Base-by-base conservation (phyloP, 2,113 vertebrate genomes). In the Pycnonotus jocosus region DNA sequence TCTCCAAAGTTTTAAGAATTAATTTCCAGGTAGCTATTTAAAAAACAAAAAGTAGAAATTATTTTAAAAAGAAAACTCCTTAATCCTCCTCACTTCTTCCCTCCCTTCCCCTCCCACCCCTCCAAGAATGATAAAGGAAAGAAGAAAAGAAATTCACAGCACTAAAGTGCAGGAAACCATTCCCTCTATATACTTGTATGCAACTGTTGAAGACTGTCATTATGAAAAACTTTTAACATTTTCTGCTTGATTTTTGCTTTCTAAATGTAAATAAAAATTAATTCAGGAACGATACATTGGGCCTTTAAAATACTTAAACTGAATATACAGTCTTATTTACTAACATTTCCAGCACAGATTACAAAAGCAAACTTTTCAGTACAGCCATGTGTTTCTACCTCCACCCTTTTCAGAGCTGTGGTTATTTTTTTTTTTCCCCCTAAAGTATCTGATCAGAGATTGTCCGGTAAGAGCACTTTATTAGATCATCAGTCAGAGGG, bases 391-490 rank as follows among this genome's bases (percentile, higher is more conserved):
- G 51, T 51, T 88, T 85, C 82, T 82, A 65, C 56, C 62, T 73
- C 64, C 94, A 83, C 45, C 53, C 69, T 94, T 94, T 95, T 54
- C 88, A 95, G 79, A 95, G 81, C 90, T 71, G 81, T 82, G 85
- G 90, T 83, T 65, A 7, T 56, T 83, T 88, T 76, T 84, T 73
- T 89, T 87, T 90, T 93, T 66, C 8, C 47, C 76, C 65, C 97
- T 97, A 95, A 98, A 98, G 98, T 97, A 98, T 98, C 97, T 98
- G 98, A 98, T 98, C 98, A 98, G 97, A 98, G 98, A 98, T 98
- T 98, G 98, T 98, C 98, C 98, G 30, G 97, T 98, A 98, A 98
- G 98, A 98, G 98, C 98, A 98, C 98, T 98, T 98, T 98, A 98
- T 98, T 98, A 98, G 98, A 98, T 98, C 98, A 98, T 98, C 98